Evolutionary conservation across 2,797 vertebrate species (phyloP).

Genomic region (Moxostoma hubbsi): DNA sequence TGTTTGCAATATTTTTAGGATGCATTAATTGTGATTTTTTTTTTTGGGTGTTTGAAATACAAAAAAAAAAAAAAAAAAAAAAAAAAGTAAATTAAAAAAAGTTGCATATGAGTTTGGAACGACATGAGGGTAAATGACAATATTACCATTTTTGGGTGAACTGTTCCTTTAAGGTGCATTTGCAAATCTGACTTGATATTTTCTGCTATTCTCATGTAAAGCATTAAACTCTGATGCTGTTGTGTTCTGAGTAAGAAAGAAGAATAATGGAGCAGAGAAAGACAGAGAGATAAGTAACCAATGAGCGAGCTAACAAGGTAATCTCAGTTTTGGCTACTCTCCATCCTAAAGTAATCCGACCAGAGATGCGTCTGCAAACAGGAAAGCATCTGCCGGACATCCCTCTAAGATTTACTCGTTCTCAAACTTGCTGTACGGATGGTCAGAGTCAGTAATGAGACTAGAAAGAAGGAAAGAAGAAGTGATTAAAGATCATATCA

Average conservation of each 20-base stretch:
- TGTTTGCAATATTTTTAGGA: background rate
- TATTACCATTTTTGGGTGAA: background rate
- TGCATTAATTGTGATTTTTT: background rate
- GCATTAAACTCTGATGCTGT: background rate
- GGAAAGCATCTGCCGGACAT: background rate
- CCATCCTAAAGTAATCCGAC: slow-evolving; percentile 8
- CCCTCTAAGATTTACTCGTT: slow-evolving; percentile 76
- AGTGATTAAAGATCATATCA: no score
- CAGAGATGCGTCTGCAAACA: background rate
- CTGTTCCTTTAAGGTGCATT: background rate
- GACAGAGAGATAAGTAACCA: background rate
- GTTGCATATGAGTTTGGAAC: background rate
- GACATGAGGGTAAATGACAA: background rate
- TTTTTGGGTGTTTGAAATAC: background rate
- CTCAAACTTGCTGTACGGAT: slow-evolving; percentile 89
- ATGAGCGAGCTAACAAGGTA: background rate
- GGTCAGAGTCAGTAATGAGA: slow-evolving; percentile 85
- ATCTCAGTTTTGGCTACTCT: background rate
- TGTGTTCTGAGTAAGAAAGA: background rate
- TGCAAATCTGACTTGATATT: background rate
- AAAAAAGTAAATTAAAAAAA: no score
- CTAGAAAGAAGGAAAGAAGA: slow-evolving; percentile 67
- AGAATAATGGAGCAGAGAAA: background rate
- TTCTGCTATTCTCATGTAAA: background rate
- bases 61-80: no score